Conservation (phyloP, 2,888 invertebrate species). For the Antheraea yamamai region DNA sequence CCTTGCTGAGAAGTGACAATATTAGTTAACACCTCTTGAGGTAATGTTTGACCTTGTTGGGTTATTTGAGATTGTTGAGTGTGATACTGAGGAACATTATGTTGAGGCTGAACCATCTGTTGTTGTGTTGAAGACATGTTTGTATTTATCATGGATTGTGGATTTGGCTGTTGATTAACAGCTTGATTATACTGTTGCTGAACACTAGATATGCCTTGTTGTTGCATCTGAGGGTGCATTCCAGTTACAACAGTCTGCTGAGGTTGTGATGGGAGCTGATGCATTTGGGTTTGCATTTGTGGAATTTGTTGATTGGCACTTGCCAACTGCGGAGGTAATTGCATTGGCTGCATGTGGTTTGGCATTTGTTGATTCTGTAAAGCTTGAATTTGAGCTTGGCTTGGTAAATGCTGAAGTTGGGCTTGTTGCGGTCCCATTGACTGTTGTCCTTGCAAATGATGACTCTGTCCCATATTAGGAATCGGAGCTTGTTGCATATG, state of each 20-base stretch:
- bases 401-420: conserved; percentile 77
- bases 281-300: conserved; percentile 79
- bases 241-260: conserved; percentile 76
- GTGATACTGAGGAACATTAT: conserved; percentile 77
- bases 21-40: conserved; percentile 76
- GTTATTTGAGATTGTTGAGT: conserved; percentile 75
- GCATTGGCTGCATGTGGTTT: conserved; percentile 80
- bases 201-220: conserved; percentile 72
- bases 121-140: conserved; percentile 74
- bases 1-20: conserved; percentile 78
- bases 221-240: conserved; percentile 79
- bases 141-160: conserved; percentile 73
- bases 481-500: conserved; percentile 80
- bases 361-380: conserved; percentile 80
- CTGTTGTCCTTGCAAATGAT: conserved; percentile 75
- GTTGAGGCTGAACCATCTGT: conserved; percentile 76
- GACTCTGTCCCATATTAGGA: conserved; percentile 71
- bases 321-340: conserved; percentile 71
- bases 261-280: conserved; percentile 75
- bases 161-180: conserved; percentile 72
- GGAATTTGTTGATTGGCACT: conserved; percentile 75
- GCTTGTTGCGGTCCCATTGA: conserved; percentile 72
- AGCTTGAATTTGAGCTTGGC: conserved; percentile 78
- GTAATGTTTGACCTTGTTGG: conserved; percentile 76
- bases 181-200: conserved; percentile 81